Conservation (phyloP, 2,888 invertebrate genomes). For the Acronicta leporina region DNA sequence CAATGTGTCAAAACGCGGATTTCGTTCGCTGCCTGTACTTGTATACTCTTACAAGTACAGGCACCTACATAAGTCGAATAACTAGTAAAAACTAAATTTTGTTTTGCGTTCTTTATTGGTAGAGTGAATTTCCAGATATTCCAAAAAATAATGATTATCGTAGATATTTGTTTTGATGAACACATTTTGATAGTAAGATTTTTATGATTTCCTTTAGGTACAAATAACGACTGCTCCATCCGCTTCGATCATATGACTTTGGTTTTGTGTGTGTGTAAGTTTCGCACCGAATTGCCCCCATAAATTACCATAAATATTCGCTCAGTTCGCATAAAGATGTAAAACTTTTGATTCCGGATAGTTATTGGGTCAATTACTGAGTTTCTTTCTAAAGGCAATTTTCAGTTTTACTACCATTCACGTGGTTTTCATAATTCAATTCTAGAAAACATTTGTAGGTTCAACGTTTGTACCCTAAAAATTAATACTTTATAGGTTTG, state of each 20-base stretch:
- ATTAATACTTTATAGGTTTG: too few species aligned
- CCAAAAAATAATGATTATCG: too few species aligned
- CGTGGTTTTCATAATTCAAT: neutral
- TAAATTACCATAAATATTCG: conserved; percentile 78
- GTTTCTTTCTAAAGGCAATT: conserved; percentile 17
- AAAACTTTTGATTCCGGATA: conserved; percentile 56
- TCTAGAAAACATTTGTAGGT: too few species aligned
- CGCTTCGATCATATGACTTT: conserved; percentile 67
- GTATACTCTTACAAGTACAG: too few species aligned
- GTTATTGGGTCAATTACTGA: conserved; percentile 43
- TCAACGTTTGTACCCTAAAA: too few species aligned
- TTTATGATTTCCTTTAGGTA: conserved; percentile 7
- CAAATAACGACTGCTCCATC: conserved; percentile 49
- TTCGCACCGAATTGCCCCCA: conserved; percentile 72
- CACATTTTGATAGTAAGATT: neutral
- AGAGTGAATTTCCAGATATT: too few species aligned
- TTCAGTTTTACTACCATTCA: conserved; percentile 11
- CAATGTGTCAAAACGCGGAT: too few species aligned
- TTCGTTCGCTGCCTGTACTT: too few species aligned
- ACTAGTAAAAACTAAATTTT: too few species aligned
- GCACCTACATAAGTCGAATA: too few species aligned
- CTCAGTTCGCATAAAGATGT: conserved; percentile 68
- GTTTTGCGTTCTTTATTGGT: too few species aligned
- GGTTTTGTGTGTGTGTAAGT: conserved; percentile 68
- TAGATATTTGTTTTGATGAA: neutral